Conservation (phyloP, 1,140 invertebrate genomes). For the Epicauta chinensis region DNA sequence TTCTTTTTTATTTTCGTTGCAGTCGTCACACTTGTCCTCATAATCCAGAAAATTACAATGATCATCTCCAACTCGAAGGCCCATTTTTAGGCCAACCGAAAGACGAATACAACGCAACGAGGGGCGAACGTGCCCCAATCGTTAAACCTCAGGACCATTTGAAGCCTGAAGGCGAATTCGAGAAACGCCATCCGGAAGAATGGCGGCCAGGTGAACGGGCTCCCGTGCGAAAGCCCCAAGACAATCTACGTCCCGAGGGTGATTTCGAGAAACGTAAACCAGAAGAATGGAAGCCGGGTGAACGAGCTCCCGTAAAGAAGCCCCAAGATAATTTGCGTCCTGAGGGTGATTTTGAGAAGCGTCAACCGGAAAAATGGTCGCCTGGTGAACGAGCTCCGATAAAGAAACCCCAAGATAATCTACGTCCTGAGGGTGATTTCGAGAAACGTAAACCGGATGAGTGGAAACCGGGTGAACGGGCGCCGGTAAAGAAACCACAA, state of each 20-base stretch:
- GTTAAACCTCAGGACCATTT: conserved; percentile 53
- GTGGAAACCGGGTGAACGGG: conserved; percentile 44
- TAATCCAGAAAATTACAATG: conserved; percentile 43
- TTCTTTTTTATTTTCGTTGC: conserved; percentile 33
- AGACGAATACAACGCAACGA: conserved; percentile 49
- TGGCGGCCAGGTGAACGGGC: conserved; percentile 36
- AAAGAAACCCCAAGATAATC: conserved; percentile 55
- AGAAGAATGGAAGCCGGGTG: conserved; percentile 45
- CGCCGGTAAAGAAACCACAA: conserved; percentile 42
- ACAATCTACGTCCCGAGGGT: conserved; percentile 57
- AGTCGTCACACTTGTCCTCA: conserved; percentile 49
- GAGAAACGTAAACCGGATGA: conserved; percentile 37
- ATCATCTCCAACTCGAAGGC: conserved; percentile 51
- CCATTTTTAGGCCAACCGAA: conserved; percentile 48
- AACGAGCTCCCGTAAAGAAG: conserved; percentile 44
- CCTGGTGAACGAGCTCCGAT: conserved; percentile 47
- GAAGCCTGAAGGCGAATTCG: conserved; percentile 51
- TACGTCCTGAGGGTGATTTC: conserved; percentile 53
- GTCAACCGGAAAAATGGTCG: conserved; percentile 28
- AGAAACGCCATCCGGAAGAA: conserved; percentile 34
- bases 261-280: conserved; percentile 48
- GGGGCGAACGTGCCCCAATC: conserved; percentile 42
- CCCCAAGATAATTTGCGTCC: conserved; percentile 54
- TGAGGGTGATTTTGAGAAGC: conserved; percentile 48
- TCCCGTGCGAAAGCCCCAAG: conserved; percentile 46